These are phyloP conservation scores for Hydriomena furcata DNA, from an alignment of 2,888 invertebrate species.

Conservation along the genomic window DNA sequence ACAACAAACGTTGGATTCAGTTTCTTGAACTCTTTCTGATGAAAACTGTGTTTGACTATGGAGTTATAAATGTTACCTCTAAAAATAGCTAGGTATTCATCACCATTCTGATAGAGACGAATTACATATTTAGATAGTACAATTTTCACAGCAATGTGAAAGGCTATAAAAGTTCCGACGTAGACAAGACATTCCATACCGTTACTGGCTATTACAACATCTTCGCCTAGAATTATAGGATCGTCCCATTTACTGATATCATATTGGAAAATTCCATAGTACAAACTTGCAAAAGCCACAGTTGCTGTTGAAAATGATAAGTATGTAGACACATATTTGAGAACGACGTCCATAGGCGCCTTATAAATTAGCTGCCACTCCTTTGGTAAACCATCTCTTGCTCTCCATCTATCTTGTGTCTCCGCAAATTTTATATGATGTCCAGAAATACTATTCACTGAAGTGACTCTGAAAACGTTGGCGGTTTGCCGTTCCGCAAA, in stretches of 20 bases:
- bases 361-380: conserved; percentile 72
- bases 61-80: conserved; percentile 62
- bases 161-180: conserved; percentile 59
- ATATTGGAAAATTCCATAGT: conserved; percentile 61
- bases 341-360: conserved; percentile 65
- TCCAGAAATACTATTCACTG: conserved; percentile 49
- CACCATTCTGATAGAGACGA: conserved; percentile 68
- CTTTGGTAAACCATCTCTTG: conserved; percentile 59
- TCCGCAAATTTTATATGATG: conserved; percentile 65
- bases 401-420: conserved; percentile 61
- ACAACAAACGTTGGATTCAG: conserved; percentile 59
- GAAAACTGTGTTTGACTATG: conserved; percentile 61
- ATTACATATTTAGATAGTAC: conserved; percentile 69
- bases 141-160: conserved; percentile 63
- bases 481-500: conserved; percentile 40
- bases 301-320: conserved; percentile 59
- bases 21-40: conserved; percentile 65
- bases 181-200: conserved; percentile 63
- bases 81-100: conserved; percentile 70
- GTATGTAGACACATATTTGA: conserved; percentile 60
- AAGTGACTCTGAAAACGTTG: conserved; percentile 42
- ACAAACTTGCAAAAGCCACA: conserved; percentile 47
- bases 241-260: conserved; percentile 53
- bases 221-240: conserved; percentile 60
- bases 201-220: conserved; percentile 67